These are phyloP conservation scores for Myotis myotis DNA, from an alignment of 2,797 vertebrate species.

Conservation along the genomic window DNA sequence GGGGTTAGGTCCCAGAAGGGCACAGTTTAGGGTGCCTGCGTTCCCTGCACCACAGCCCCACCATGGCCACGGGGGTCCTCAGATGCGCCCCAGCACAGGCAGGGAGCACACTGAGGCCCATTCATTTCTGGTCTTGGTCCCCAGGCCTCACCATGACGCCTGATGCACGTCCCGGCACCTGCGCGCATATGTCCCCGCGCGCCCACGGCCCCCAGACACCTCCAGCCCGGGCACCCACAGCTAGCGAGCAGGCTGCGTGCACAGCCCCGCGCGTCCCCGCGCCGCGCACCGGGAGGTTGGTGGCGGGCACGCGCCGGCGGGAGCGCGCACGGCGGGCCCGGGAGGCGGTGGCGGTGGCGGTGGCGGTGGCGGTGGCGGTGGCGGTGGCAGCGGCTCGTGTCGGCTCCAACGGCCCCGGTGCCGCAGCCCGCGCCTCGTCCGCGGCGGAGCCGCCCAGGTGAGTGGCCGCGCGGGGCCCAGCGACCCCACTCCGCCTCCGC, in stretches of 20 bases:
- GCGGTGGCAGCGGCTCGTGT: slow-evolving; percentile 57
- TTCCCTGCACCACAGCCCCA: neutral
- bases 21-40: neutral
- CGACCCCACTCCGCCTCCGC: neutral
- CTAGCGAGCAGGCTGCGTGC: neutral
- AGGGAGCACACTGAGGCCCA: neutral
- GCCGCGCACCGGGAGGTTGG: neutral
- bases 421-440: slow-evolving; percentile 66
- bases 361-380: slow-evolving; percentile 50
- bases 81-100: neutral
- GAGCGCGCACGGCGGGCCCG: slow-evolving; percentile 66
- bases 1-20: neutral
- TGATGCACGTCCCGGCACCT: neutral
- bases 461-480: slow-evolving; percentile 41
- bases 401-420: slow-evolving; percentile 57
- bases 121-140: neutral
- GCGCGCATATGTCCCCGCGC: slow-evolving; percentile 1
- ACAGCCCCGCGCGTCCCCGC: neutral
- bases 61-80: neutral
- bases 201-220: slow-evolving; percentile 1
- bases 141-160: neutral
- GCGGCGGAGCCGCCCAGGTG: slow-evolving; percentile 73
- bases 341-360: slow-evolving; percentile 59
- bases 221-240: neutral
- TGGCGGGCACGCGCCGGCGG: slow-evolving; percentile 22